Base-by-base conservation (phyloP, 2,888 invertebrate species). In the Nomada fucata region DNA sequence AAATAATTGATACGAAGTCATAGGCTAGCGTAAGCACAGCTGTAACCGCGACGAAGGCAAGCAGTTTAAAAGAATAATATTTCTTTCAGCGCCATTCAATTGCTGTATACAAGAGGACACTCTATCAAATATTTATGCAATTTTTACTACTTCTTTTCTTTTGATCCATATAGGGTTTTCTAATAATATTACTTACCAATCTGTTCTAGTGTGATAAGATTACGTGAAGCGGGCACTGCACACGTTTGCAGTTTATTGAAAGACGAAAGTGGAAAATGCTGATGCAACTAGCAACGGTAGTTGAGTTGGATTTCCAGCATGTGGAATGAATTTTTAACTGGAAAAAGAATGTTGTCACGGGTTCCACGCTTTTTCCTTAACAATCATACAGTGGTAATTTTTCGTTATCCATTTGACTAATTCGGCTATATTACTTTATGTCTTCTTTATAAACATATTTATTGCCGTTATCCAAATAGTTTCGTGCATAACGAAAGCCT, bases 261-360 rank as follows among this genome's bases (percentile, higher is more conserved):
- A 82, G 76, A 82, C 83, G 83, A 82, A 83, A 83, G 83, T 77
- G 68, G 82, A 69, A 70, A 77, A 77, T 82, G 82, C 83, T 83
- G 83, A 83, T 82, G 83, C 83, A 83, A 83, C 77, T 36, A 20
- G 50, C 73, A 74, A 77, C 70, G 61, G 77, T 83, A 82, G 82
- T 83, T 83, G 83, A 83, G 83, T 83, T 77, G 82, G 83, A 83
- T 83, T 77, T 81, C 77, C 65, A 67, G 57, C 67, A 52, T 71
- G 74, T 68, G 59, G 71, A 26, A 76, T 71, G 63, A 72, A 82
- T 82, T 80, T 82, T 69, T 67, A 50, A 71, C 23, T 50, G 60
- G 50, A 60, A 74, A 71, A 67, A 61, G 71, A 80, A 81, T 74
- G 74, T 67, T 50, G 59, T 55, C 36, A 47, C 67, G 52, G 23